phyloP scores from a whole-genome alignment of 1,140 invertebrate genomes.

The Acyrthosiphon pisum region DNA sequence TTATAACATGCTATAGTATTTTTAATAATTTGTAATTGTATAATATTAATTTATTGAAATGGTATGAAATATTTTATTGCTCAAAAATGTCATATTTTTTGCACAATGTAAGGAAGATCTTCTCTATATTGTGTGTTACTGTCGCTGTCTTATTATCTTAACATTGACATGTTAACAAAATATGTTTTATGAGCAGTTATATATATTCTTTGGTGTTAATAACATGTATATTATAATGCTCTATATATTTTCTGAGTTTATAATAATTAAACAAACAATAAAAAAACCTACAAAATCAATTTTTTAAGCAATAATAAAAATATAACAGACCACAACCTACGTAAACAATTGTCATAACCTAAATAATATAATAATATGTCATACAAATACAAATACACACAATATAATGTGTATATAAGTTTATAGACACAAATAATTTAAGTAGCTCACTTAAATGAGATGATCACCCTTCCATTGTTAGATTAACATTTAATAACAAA shows the following conservation, averaged over 20 bases:
- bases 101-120: background rate
- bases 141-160: background rate
- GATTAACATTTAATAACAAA: background rate
- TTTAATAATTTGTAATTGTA: background rate
- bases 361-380: slow-evolving; percentile 20
- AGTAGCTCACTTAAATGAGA: slow-evolving; percentile 18
- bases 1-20: slow-evolving; percentile 22
- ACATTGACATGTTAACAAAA: background rate
- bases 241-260: background rate
- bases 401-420: background rate
- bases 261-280: slow-evolving; percentile 21
- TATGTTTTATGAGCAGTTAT: slow-evolving; percentile 10
- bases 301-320: slow-evolving; percentile 32
- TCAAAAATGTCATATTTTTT: background rate
- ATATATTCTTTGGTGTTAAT: slow-evolving; percentile 22
- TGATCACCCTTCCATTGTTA: slow-evolving; percentile 10
- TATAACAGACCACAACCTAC: slow-evolving; percentile 49
- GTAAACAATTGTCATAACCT: background rate
- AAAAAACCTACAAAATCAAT: slow-evolving; percentile 39
- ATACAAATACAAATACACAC: background rate
- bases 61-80: background rate
- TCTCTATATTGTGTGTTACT: background rate
- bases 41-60: slow-evolving; percentile 23
- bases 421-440: background rate
- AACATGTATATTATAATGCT: slow-evolving; percentile 16